Base-by-base conservation (phyloP, 2,888 invertebrate genomes). In the Papilio protenor region DNA sequence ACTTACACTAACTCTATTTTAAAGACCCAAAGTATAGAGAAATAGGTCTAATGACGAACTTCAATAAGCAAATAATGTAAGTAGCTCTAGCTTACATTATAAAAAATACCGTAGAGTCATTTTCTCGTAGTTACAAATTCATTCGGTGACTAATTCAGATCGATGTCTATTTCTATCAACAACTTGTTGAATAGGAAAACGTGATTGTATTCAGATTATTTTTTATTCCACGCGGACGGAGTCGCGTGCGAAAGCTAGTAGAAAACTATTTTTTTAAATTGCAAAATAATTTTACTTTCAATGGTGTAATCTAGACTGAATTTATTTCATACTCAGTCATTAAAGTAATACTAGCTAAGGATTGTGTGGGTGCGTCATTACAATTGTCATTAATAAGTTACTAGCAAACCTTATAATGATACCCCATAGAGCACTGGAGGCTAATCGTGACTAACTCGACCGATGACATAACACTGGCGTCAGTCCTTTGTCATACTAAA, bases 181-280 rank as follows among this genome's bases (percentile, higher is more conserved):
- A 83, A 81, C 81, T 80, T 80, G 81, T 86, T 91, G 86, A 93
- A 92, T 90, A 86, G 90, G 90, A 92, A 78, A 94, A 92, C 94
- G 94, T 94, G 94, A 94, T 91, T 88, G 87, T 86, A 89, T 88
- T 89, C 84, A 83, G 81, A 87, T 92, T 94, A 92, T 92, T 92
- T 89, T 85, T 85, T 85, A 90, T 66, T n/a, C 16, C 23, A 91
- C 27, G 27, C 27, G 27, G 27, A 27, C 27, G 27, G 27, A 27
- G 27, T 27, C 2, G 27, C 27, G 27, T 27, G 27, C 27, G 27
- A 27, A 27, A 27, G 27, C 27, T 27, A 27, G 27, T 33, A 33
- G 33, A 33, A 2, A 33, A 2, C 4, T 5, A 33, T 5, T 33
- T 33, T 27, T 33, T 33, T 33, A 5, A n/a, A n/a, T 33, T 5